A percentile compares a stretch with the other conserved stretches of the same genome.
These are phyloP conservation scores for Eupristina koningsbergeri DNA, from an alignment of 1,140 invertebrate genomes.

Conservation along the genomic window DNA sequence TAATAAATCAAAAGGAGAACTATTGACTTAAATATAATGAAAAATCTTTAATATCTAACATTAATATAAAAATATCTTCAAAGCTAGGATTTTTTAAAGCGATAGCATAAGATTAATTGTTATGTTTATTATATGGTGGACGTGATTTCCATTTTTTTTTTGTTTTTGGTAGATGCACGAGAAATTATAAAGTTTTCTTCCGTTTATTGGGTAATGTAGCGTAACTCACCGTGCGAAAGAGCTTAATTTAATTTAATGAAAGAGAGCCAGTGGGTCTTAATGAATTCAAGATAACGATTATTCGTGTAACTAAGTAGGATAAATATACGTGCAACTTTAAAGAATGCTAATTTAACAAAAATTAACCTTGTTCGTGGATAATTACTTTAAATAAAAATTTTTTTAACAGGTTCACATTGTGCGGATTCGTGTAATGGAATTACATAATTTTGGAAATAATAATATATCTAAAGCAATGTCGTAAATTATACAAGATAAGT, in stretches of 20 bases:
- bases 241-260: slow-evolving; percentile 30
- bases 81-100: no score
- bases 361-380: neutral
- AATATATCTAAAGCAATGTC: neutral
- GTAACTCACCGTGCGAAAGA: slow-evolving; percentile 26
- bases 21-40: neutral
- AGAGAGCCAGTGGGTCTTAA: slow-evolving; percentile 1
- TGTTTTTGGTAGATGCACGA: slow-evolving; percentile 5
- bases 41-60: neutral
- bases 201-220: slow-evolving; percentile 43
- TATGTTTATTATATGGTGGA: neutral
- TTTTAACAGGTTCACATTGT: neutral
- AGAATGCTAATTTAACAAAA: neutral
- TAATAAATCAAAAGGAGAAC: no score
- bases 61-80: neutral
- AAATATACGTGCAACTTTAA: slow-evolving; percentile 21
- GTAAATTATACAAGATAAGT: neutral
- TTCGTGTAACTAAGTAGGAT: slow-evolving; percentile 15
- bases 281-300: slow-evolving; percentile 37
- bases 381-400: no score
- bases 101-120: neutral
- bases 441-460: no score
- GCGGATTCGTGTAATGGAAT: neutral
- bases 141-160: neutral
- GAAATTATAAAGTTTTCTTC: slow-evolving; percentile 22